phyloP scores from a whole-genome alignment of 2,888 invertebrate genomes.

The Diploptera punctata region DNA sequence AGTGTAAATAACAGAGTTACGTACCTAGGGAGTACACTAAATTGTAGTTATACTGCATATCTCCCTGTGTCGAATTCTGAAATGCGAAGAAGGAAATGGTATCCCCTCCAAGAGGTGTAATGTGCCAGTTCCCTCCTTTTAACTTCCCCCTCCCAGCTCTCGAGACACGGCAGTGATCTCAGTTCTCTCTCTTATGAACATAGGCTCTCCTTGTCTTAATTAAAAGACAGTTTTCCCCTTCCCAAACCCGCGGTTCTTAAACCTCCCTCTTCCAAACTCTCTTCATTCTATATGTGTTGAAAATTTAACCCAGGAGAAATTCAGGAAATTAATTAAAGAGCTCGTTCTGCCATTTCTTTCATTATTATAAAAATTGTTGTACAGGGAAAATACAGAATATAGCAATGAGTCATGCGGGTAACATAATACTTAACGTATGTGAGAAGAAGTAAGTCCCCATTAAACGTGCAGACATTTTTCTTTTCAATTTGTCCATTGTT shows the following conservation, averaged over 20 bases:
- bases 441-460: too few species aligned
- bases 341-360: conserved; percentile 33
- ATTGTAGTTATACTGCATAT: too few species aligned
- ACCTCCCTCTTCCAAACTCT: neutral
- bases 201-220: conserved; percentile 40
- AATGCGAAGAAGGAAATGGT: neutral
- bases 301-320: conserved; percentile 31
- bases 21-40: too few species aligned
- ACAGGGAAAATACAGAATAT: neutral
- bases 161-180: neutral
- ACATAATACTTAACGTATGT: neutral
- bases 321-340: conserved; percentile 36
- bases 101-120: neutral
- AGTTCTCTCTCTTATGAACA: conserved; percentile 10
- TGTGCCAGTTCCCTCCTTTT: too few species aligned
- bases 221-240: conserved; percentile 40
- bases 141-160: neutral
- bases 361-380: conserved; percentile 20
- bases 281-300: conserved; percentile 30
- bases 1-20: too few species aligned
- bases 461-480: too few species aligned
- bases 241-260: conserved; percentile 13
- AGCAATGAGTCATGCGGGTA: neutral
- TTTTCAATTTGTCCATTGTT: too few species aligned
- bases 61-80: neutral